phyloP scores from a whole-genome alignment of 1,140 invertebrate genomes.

The Parapsyche elsis region DNA sequence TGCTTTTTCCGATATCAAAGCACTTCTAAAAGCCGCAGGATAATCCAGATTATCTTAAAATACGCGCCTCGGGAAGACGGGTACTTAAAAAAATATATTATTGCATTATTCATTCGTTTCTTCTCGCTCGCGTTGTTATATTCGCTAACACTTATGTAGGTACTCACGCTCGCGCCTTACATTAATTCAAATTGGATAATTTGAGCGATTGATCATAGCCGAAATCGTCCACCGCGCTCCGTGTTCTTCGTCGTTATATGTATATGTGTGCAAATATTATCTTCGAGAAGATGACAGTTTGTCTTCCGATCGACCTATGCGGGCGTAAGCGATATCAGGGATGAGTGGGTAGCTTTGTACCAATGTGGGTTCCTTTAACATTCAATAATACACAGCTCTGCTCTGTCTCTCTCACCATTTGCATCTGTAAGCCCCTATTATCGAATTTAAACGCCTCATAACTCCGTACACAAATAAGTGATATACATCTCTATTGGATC shows the following conservation, averaged over 20 bases:
- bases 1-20: slow-evolving; percentile 33
- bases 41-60: slow-evolving; percentile 40
- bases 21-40: slow-evolving; percentile 23
- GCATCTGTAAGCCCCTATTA: slow-evolving; percentile 32
- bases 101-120: slow-evolving; percentile 17
- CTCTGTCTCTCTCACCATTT: too few relatives aligned
- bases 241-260: neutral
- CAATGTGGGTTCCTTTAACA: slow-evolving; percentile 25
- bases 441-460: slow-evolving; percentile 19
- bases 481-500: too few relatives aligned
- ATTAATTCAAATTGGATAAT: neutral
- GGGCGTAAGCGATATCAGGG: slow-evolving; percentile 33
- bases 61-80: slow-evolving; percentile 13
- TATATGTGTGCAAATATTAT: slow-evolving; percentile 33
- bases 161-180: neutral
- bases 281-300: slow-evolving; percentile 38
- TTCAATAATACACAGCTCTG: slow-evolving; percentile 8
- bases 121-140: neutral
- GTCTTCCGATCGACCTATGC: slow-evolving; percentile 35
- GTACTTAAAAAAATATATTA: slow-evolving; percentile 20
- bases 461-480: too few relatives aligned
- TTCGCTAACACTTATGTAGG: too few relatives aligned
- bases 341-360: neutral
- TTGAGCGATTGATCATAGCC: too few relatives aligned
- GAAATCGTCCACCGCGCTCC: neutral